Conservation (phyloP, 2,113 vertebrate species). For the Amphiprion ocellaris region DNA sequence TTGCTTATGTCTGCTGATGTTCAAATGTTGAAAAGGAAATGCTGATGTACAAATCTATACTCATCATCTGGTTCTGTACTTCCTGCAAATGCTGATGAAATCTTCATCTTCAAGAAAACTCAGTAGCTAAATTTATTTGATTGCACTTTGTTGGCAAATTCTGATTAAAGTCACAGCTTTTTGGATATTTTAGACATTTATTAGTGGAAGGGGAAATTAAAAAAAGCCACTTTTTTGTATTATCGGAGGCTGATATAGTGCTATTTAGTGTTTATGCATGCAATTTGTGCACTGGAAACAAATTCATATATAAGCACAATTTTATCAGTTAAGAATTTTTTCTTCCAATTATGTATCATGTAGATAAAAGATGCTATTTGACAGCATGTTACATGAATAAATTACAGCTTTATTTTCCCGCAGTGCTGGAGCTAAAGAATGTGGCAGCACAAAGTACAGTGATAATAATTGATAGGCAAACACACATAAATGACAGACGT, state of each 20-base stretch:
- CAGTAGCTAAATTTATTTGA: too few relatives aligned
- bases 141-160: too few relatives aligned
- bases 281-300: too few relatives aligned
- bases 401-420: constrained; percentile 1
- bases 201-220: not conserved
- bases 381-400: not conserved
- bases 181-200: not conserved
- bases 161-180: not conserved
- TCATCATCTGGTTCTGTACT: not conserved
- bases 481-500: constrained; percentile 31
- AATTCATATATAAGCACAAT: not conserved
- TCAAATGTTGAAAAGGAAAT: too few relatives aligned
- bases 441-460: constrained; percentile 38
- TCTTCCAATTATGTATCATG: not conserved
- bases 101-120: too few relatives aligned
- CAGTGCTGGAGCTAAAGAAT: constrained; percentile 10
- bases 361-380: not conserved
- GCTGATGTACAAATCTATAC: too few relatives aligned
- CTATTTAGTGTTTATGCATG: too few relatives aligned
- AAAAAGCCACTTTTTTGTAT: not conserved
- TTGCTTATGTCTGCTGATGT: too few relatives aligned
- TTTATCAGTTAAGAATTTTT: too few relatives aligned
- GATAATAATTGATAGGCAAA: constrained; percentile 37
- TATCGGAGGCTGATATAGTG: not conserved
- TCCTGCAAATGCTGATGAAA: not conserved